These are phyloP conservation scores for Abscondita cerata DNA, from an alignment of 2,888 invertebrate genomes.

Conservation along the genomic window DNA sequence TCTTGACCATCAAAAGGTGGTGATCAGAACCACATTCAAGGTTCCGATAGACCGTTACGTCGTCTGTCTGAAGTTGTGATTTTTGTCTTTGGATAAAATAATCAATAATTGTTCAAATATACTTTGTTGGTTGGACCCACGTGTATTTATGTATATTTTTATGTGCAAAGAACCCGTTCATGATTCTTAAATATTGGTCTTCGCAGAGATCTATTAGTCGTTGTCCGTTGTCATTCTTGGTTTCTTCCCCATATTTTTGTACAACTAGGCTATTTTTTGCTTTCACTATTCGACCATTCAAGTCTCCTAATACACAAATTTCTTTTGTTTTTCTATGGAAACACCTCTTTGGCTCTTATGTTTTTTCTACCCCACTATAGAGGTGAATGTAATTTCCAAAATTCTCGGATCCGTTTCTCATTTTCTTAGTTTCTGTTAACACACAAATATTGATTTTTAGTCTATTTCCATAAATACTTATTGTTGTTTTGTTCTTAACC, in stretches of 20 bases:
- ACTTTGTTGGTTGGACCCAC: neutral
- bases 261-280: neutral
- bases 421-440: neutral
- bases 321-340: slow-evolving; percentile 1
- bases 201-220: slow-evolving; percentile 1
- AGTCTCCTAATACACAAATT: neutral
- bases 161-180: neutral
- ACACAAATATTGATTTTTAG: neutral
- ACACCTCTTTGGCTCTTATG: neutral
- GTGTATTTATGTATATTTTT: slow-evolving; percentile 8
- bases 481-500: neutral
- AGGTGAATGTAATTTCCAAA: neutral
- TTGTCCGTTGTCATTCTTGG: neutral
- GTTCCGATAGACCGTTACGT: neutral
- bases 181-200: neutral
- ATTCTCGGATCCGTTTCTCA: neutral
- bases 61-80: neutral
- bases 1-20: neutral
- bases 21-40: slow-evolving; percentile 2
- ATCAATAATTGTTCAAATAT: neutral
- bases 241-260: neutral
- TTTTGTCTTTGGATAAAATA: neutral
- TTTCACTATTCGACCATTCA: neutral
- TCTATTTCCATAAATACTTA: too few species aligned
- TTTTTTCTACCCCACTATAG: neutral